Evolutionary conservation across 2,113 vertebrate genomes (phyloP).

Genomic region (Nanorana parkeri): DNA sequence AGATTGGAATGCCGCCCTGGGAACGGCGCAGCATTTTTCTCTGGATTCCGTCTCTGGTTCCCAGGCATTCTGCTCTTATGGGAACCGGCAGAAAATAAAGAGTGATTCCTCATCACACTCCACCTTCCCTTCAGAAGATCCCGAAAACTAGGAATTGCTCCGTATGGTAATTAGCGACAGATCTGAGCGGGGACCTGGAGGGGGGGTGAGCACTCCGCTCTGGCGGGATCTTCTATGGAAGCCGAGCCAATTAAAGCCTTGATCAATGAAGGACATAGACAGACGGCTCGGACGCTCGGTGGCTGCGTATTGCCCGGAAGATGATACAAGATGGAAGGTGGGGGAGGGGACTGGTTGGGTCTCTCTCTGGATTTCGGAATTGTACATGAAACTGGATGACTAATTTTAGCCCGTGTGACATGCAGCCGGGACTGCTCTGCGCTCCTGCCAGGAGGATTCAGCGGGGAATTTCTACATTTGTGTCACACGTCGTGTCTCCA

Average conservation of each 20-base stretch:
- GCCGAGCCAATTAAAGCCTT: background rate
- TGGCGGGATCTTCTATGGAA: background rate
- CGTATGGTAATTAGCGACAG: background rate
- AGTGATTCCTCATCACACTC: no score
- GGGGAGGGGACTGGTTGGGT: background rate
- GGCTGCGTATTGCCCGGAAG: no score
- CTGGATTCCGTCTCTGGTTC: no score
- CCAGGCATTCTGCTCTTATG: no score
- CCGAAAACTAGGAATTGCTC: background rate
- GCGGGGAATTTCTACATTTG: no score
- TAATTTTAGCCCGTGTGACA: constrained; percentile 14
- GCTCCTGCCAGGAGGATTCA: background rate
- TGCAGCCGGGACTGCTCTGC: constrained; percentile 37
- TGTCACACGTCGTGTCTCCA: no score
- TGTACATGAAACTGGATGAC: constrained; percentile 7
- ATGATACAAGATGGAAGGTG: background rate
- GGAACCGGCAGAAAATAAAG: no score
- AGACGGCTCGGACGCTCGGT: background rate
- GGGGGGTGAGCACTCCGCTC: no score
- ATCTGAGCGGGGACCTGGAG: background rate
- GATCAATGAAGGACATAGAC: background rate
- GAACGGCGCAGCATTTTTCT: no score
- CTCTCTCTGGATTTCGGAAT: background rate
- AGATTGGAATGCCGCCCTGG: no score
- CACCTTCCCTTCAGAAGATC: no score